Conservation (phyloP, 2,888 invertebrate genomes). For the Holacanthella duospinosa region DNA sequence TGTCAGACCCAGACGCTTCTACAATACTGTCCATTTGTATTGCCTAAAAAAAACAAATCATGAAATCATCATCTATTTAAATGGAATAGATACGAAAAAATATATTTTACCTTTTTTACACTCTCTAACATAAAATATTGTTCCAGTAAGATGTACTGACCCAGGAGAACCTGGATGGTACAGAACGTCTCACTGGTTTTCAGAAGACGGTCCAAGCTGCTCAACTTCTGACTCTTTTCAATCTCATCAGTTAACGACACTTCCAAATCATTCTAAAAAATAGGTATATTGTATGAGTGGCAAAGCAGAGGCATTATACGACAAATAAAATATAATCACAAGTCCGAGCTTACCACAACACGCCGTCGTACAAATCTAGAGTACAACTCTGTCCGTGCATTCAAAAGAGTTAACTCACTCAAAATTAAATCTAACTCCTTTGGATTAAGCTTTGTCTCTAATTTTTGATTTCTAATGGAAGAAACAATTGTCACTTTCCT, state of each 20-base stretch:
- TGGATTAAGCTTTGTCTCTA: constrained; percentile 50
- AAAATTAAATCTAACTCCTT: constrained; percentile 76
- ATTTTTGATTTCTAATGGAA: constrained; percentile 45
- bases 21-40: constrained; percentile 65
- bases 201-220: constrained; percentile 55
- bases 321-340: not conserved
- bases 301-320: too few relatives aligned
- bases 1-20: constrained; percentile 50
- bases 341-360: constrained; percentile 49
- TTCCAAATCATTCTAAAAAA: constrained; percentile 53
- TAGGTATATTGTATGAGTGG: too few relatives aligned
- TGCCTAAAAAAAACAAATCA: constrained; percentile 46
- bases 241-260: constrained; percentile 48
- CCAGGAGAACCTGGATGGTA: constrained; percentile 70
- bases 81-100: constrained; percentile 1
- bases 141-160: constrained; percentile 81
- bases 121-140: constrained; percentile 93
- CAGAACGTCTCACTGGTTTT: constrained; percentile 61
- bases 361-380: constrained; percentile 72
- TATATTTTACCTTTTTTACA: constrained; percentile 54
- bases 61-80: too few relatives aligned
- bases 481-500: constrained; percentile 55
- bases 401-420: constrained; percentile 82
- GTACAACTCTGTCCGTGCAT: constrained; percentile 81
- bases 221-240: constrained; percentile 43